These are phyloP conservation scores for Hydraecia micacea DNA, from an alignment of 2,888 invertebrate species.

Conservation along the genomic window DNA sequence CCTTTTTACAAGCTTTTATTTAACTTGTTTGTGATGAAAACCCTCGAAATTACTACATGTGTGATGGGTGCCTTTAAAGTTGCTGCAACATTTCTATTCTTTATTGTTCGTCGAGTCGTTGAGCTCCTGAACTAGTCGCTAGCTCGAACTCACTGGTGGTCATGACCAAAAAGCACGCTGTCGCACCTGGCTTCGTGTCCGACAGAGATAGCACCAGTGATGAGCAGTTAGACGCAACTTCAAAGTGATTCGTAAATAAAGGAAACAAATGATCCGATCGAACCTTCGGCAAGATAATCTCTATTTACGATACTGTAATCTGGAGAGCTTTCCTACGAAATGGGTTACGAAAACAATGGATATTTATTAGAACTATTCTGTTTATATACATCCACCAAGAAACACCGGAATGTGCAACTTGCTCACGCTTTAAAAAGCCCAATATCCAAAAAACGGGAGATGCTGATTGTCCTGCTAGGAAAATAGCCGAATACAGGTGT, in stretches of 20 bases:
- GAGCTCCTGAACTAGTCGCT: no score
- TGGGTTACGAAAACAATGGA: conserved; percentile 36
- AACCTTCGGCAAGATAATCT: conserved; percentile 41
- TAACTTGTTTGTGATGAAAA: not conserved
- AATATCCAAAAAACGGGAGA: no score
- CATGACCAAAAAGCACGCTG: no score
- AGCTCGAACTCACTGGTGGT: no score
- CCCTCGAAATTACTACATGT: not conserved
- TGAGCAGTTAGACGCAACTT: not conserved
- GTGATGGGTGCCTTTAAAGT: not conserved
- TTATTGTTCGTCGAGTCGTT: no score
- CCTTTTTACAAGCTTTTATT: not conserved
- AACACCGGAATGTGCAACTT: no score
- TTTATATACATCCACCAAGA: no score
- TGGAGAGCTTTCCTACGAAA: conserved; percentile 24
- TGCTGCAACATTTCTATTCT: not conserved
- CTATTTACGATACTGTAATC: conserved; percentile 50
- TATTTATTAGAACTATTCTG: conserved; percentile 32
- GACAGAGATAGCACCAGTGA: no score
- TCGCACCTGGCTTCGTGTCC: no score
- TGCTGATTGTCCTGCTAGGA: no score
- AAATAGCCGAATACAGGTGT: no score
- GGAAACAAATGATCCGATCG: conserved; percentile 32
- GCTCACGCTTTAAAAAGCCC: no score
- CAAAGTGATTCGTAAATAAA: conserved; percentile 36